phyloP scores from a whole-genome alignment of 1,140 invertebrate genomes.

The Tribolium castaneum region DNA sequence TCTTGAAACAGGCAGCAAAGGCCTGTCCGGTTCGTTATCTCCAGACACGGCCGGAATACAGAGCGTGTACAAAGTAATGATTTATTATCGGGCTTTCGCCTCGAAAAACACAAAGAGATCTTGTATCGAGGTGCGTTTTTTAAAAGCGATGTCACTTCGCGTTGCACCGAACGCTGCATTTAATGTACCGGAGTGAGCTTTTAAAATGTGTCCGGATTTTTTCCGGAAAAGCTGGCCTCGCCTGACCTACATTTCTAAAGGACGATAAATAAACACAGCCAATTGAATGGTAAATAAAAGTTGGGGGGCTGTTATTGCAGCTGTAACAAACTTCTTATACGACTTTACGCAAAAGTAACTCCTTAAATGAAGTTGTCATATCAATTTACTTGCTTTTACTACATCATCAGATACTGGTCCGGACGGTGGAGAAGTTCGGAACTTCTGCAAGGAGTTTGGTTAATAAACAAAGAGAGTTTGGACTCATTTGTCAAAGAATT shows the following conservation, averaged over 20 bases:
- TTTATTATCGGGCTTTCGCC: constrained; percentile 26
- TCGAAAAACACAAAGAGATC: constrained; percentile 6
- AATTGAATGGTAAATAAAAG: neutral
- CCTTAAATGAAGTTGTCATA: constrained; percentile 16
- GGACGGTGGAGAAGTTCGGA: neutral
- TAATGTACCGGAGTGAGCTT: neutral
- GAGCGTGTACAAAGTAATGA: constrained; percentile 36
- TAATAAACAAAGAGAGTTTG: neutral
- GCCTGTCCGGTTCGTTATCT: constrained; percentile 31
- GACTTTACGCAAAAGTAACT: constrained; percentile 3
- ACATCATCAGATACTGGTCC: constrained; percentile 7
- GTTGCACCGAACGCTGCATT: neutral
- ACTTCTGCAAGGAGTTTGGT: constrained; percentile 2
- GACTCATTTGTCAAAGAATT: neutral
- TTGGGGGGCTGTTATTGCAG: neutral
- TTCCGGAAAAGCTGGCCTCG: neutral
- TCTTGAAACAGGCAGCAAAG: constrained; percentile 21
- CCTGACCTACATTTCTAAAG: neutral
- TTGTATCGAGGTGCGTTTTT: neutral
- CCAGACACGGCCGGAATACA: constrained; percentile 8
- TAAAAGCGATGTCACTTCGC: neutral
- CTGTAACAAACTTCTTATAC: neutral
- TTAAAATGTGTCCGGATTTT: neutral
- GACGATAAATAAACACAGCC: neutral
- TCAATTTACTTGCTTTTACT: constrained; percentile 17